These are phyloP conservation scores for Triplophysa siluroides DNA, from an alignment of 2,113 vertebrate species.

Conservation along the genomic window DNA sequence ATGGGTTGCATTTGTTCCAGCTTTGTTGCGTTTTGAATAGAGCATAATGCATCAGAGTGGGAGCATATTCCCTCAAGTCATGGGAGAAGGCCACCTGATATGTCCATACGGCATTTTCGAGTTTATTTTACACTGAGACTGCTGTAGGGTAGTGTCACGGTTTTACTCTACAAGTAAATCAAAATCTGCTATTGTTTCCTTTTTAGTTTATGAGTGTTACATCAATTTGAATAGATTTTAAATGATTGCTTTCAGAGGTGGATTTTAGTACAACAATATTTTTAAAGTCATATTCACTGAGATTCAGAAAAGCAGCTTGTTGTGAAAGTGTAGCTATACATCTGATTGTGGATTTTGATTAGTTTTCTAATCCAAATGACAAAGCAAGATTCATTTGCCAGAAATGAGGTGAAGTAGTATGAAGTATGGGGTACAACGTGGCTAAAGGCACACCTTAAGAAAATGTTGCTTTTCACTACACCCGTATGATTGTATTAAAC, in stretches of 20 bases:
- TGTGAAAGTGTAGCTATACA: too few species aligned
- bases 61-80: not conserved
- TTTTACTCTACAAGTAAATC: not conserved
- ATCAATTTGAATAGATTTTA: not conserved
- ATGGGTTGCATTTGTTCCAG: not conserved
- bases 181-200: not conserved
- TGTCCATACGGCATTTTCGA: not conserved
- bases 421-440: too few species aligned
- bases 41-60: not conserved
- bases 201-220: not conserved
- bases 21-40: slow-evolving; percentile 18
- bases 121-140: slow-evolving; percentile 19
- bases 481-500: too few species aligned
- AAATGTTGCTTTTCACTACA: too few species aligned
- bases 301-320: not conserved
- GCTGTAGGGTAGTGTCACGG: not conserved
- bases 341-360: too few species aligned
- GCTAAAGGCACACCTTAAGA: too few species aligned
- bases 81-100: slow-evolving; percentile 13
- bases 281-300: not conserved
- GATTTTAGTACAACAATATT: too few species aligned
- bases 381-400: too few species aligned
- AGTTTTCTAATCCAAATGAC: too few species aligned
- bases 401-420: too few species aligned
- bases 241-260: not conserved